phyloP scores from a whole-genome alignment of 2,113 vertebrate species.

The Paraplagusia blochii region DNA sequence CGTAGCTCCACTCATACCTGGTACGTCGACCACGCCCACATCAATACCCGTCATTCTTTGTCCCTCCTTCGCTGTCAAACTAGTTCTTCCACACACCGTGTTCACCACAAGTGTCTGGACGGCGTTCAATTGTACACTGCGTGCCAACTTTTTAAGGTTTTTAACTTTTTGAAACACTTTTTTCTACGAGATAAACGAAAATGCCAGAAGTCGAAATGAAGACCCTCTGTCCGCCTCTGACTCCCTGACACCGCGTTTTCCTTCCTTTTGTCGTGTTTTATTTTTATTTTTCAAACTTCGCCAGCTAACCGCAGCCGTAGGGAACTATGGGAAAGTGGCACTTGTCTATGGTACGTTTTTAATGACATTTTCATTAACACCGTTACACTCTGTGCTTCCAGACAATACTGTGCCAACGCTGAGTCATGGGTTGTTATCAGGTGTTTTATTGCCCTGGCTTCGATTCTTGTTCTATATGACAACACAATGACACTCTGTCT shows the following conservation, averaged over 20 bases:
- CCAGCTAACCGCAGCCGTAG: too few relatives aligned
- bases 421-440: too few relatives aligned
- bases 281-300: too few relatives aligned
- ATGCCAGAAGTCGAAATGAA: too few relatives aligned
- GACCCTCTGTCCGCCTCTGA: too few relatives aligned
- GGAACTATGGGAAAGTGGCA: slow-evolving; percentile 71
- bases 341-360: slow-evolving; percentile 69
- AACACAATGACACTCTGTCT: too few relatives aligned
- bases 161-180: too few relatives aligned
- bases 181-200: too few relatives aligned
- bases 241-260: too few relatives aligned
- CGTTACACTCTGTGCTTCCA: not conserved
- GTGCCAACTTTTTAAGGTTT: fast-evolving
- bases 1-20: slow-evolving; percentile 25
- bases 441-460: too few relatives aligned
- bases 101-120: not conserved
- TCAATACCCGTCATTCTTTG: fast-evolving
- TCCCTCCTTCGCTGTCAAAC: not conserved
- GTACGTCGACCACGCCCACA: slow-evolving; percentile 17
- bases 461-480: too few relatives aligned
- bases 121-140: fast-evolving
- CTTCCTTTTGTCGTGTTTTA: too few relatives aligned
- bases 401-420: not conserved
- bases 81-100: not conserved
- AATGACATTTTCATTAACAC: not conserved